Conservation (phyloP, 2,113 vertebrate species). For the Barbus barbus region DNA sequence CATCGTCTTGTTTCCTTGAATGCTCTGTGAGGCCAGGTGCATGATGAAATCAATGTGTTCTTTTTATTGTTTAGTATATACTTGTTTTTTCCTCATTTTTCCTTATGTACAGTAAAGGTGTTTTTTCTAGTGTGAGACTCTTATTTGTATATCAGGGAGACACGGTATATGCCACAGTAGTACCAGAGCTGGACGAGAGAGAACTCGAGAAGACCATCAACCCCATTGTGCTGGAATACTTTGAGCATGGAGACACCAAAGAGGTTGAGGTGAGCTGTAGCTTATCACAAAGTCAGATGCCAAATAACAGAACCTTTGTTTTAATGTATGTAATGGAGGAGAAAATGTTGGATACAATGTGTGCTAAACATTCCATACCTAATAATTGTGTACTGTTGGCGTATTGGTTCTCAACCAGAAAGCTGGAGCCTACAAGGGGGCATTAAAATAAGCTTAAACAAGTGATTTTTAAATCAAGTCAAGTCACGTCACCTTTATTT, state of each 20-base stretch:
- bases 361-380: background rate
- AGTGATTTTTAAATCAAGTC: background rate
- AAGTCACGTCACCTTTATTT: too few species aligned
- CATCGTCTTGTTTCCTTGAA: background rate
- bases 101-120: background rate
- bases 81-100: background rate
- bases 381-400: background rate
- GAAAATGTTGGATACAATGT: background rate
- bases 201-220: slow-evolving; percentile 83
- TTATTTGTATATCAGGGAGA: slow-evolving; percentile 72
- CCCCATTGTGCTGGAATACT: slow-evolving; percentile 86
- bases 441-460: background rate
- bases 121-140: background rate
- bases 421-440: background rate
- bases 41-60: background rate
- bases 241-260: slow-evolving; percentile 85
- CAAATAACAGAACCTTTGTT: slow-evolving; percentile 3
- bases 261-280: slow-evolving; percentile 78
- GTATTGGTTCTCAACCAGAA: background rate
- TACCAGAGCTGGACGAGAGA: slow-evolving; percentile 82
- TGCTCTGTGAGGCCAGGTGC: background rate
- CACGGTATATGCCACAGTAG: slow-evolving; percentile 84
- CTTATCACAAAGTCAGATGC: background rate
- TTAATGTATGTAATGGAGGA: background rate
- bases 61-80: background rate